Percentiles rank a stretch among this genome's conserved stretches.
Conservation (phyloP, 2,797 vertebrate species). For the Coccyzus lansbergi region DNA sequence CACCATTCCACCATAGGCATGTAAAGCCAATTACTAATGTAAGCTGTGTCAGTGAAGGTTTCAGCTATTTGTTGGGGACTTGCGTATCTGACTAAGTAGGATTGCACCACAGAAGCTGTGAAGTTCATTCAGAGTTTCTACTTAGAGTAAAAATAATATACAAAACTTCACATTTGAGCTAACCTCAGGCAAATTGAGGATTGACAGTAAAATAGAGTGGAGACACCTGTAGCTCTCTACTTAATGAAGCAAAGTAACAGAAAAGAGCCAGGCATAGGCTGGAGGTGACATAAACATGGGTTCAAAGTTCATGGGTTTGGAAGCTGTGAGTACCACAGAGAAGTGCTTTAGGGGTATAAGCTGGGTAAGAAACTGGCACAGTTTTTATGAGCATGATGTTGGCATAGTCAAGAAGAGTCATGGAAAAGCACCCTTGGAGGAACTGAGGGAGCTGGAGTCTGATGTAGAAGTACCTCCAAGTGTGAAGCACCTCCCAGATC, state of each 20-base stretch:
- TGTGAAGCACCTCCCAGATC: no score
- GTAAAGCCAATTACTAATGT: not conserved
- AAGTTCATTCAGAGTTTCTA: not conserved
- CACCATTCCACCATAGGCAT: not conserved
- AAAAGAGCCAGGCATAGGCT: not conserved
- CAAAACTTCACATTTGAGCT: not conserved
- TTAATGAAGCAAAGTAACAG: not conserved
- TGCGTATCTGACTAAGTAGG: not conserved
- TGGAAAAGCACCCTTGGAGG: not conserved
- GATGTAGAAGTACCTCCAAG: not conserved
- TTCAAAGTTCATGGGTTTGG: not conserved
- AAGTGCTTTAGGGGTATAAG: not conserved
- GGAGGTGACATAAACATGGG: not conserved
- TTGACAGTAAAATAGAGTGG: not conserved
- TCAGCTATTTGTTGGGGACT: not conserved
- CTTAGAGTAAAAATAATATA: not conserved
- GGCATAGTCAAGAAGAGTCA: not conserved
- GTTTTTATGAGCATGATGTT: not conserved
- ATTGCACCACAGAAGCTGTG: not conserved
- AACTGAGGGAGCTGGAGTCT: not conserved
- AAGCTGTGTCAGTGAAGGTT: not conserved
- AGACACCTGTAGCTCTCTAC: not conserved
- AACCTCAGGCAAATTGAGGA: not conserved
- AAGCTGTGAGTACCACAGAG: not conserved
- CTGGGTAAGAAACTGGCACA: not conserved